Percentiles rank a stretch among this genome's conserved stretches.
Conservation (phyloP, 2,113 vertebrate species). For the Cettia cetti region DNA sequence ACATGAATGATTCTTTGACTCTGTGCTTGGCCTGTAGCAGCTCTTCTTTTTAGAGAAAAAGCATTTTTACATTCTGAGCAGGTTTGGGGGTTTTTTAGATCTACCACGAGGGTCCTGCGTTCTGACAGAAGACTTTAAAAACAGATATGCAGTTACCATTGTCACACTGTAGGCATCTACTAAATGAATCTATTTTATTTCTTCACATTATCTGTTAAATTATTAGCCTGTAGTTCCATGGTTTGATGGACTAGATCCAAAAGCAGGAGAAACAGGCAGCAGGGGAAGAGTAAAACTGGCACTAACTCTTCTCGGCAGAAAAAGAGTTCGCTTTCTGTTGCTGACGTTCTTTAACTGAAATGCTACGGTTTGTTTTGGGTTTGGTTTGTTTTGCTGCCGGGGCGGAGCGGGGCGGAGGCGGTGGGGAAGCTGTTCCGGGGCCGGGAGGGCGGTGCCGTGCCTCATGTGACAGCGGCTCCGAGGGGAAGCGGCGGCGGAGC, state of each 20-base stretch:
- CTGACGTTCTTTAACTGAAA: too few species aligned
- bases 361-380: rapidly evolving
- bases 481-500: neutral
- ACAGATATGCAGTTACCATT: neutral
- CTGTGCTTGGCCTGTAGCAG: neutral
- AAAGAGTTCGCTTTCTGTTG: rapidly evolving
- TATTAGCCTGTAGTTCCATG: neutral
- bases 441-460: neutral
- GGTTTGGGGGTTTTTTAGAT: neutral
- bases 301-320: neutral
- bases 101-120: neutral
- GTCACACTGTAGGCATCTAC: too few species aligned
- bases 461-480: neutral
- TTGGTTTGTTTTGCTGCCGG: neutral
- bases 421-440: neutral
- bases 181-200: neutral
- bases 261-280: neutral
- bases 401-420: neutral
- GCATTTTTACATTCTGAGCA: rapidly evolving
- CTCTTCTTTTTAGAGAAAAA: neutral
- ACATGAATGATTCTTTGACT: neutral
- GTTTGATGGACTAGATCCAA: neutral
- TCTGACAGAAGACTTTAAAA: neutral
- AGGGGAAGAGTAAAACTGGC: neutral
- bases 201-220: neutral